A percentile compares a stretch with the other conserved stretches of the same genome.
phyloP scores from a whole-genome alignment of 1,140 invertebrate genomes.

The Theocolax elegans region DNA sequence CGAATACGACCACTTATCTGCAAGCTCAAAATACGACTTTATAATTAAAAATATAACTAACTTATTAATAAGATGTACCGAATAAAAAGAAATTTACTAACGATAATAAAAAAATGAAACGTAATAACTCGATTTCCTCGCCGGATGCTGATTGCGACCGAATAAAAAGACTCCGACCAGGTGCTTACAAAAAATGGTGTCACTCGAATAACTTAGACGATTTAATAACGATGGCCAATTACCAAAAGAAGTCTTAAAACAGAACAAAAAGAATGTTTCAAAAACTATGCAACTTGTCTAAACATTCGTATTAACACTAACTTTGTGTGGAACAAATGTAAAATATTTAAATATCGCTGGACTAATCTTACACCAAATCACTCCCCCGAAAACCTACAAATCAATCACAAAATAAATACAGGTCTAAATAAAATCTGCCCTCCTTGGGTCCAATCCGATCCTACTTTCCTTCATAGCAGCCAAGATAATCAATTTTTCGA shows the following conservation, averaged over 20 bases:
- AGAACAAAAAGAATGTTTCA: neutral
- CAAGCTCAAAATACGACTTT: neutral
- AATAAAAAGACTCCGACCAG: neutral
- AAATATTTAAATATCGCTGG: slow-evolving; percentile 5
- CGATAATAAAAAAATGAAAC: neutral
- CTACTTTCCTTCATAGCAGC: too few relatives aligned
- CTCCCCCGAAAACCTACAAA: neutral
- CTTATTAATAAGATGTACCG: too few relatives aligned
- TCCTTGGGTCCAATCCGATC: neutral
- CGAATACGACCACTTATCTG: neutral
- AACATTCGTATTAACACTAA: too few relatives aligned
- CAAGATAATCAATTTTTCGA: too few relatives aligned
- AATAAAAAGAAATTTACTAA: neutral
- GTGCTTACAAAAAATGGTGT: neutral
- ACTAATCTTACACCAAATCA: neutral
- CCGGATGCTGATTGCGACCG: neutral
- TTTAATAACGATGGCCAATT: neutral
- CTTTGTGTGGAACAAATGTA: neutral
- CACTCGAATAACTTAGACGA: neutral
- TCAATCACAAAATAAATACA: neutral
- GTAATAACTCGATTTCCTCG: neutral
- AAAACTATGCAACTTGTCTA: neutral
- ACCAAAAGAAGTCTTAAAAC: neutral
- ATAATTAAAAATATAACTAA: neutral
- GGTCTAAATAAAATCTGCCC: neutral